These are phyloP conservation scores for Andrena haemorrhoa DNA, from an alignment of 2,888 invertebrate species.

Conservation along the genomic window DNA sequence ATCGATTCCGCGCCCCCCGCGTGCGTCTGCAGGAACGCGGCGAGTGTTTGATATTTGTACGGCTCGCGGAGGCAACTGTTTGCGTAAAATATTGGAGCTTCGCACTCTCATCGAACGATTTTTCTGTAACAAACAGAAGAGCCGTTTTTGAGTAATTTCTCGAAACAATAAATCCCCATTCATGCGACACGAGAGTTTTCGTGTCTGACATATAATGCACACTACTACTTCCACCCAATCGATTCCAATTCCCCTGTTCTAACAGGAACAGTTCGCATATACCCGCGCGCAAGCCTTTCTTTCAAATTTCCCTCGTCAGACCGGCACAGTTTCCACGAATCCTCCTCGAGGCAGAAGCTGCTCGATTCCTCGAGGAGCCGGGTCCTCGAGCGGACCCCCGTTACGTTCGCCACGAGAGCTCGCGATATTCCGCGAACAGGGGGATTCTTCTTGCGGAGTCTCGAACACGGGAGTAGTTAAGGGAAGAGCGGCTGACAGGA, in stretches of 20 bases:
- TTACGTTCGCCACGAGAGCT: constrained; percentile 17
- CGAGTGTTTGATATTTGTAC: constrained; percentile 9
- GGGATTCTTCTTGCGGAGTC: constrained; percentile 9
- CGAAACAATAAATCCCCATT: too few species aligned
- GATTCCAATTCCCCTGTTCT: too few species aligned
- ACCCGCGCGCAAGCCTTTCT: too few species aligned
- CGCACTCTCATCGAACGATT: background rate
- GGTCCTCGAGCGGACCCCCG: constrained; percentile 17
- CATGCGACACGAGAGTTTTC: too few species aligned
- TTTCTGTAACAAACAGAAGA: background rate
- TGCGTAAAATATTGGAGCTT: constrained; percentile 14
- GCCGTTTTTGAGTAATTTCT: background rate
- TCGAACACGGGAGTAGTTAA: constrained; percentile 34
- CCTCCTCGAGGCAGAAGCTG: background rate
- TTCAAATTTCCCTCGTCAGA: too few species aligned
- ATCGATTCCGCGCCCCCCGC: constrained; percentile 22
- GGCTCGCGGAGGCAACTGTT: constrained; percentile 6
- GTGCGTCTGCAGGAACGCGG: constrained; percentile 2
- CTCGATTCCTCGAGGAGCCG: constrained; percentile 2
- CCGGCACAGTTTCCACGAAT: too few species aligned
- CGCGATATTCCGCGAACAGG: constrained; percentile 9
- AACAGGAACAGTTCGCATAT: too few species aligned
- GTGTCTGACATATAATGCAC: too few species aligned
- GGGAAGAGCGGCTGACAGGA: constrained; percentile 39
- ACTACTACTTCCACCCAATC: too few species aligned